A percentile compares a stretch with the other conserved stretches of the same genome.
These are phyloP conservation scores for Semnornis frantzii DNA, from an alignment of 2,113 vertebrate species.

Conservation along the genomic window DNA sequence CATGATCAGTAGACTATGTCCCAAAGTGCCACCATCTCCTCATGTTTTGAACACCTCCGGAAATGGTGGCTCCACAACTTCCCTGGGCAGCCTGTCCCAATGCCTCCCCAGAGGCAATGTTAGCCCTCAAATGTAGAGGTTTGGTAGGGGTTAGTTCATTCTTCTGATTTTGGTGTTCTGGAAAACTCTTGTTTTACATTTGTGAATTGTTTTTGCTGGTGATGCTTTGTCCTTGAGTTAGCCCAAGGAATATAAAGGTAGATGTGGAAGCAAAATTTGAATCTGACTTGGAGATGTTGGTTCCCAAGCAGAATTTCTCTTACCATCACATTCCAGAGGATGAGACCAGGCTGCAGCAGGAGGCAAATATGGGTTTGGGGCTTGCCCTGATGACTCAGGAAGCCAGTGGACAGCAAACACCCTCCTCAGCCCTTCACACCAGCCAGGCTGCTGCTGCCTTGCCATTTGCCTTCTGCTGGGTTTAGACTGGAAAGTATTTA, in stretches of 20 bases:
- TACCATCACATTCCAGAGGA: not conserved
- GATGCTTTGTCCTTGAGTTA: not conserved
- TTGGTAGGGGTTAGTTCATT: accelerated
- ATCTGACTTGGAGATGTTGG: not conserved
- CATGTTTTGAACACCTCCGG: no score
- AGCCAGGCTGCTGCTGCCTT: not conserved
- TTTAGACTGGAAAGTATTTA: not conserved
- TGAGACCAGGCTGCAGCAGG: not conserved
- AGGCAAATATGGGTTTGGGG: not conserved
- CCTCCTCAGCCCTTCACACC: not conserved
- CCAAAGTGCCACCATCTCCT: no score
- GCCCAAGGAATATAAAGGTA: accelerated
- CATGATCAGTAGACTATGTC: no score
- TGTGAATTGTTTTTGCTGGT: not conserved
- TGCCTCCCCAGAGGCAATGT: no score
- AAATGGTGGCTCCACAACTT: no score
- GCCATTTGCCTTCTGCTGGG: not conserved
- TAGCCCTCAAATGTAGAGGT: not conserved
- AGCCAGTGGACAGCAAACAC: not conserved
- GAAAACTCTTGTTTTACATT: not conserved
- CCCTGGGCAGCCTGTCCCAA: no score
- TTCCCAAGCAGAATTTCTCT: not conserved
- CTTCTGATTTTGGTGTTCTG: not conserved
- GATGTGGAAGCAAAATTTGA: not conserved
- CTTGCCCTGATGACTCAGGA: accelerated